Conservation (phyloP, 2,888 invertebrate species). For the Cloeon dipterum region DNA sequence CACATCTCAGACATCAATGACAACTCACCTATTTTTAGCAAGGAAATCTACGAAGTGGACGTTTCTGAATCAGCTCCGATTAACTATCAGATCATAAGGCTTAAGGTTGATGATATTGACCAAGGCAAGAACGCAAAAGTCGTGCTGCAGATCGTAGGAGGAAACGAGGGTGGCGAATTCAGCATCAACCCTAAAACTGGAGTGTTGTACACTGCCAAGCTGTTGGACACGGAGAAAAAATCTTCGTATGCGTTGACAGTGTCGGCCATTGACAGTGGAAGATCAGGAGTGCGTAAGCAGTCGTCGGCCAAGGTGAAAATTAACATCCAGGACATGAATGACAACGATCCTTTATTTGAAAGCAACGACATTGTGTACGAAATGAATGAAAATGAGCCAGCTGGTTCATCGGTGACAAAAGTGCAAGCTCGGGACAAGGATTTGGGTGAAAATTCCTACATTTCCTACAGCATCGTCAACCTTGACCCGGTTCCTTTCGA, state of each 20-base stretch:
- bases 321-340: conserved; percentile 74
- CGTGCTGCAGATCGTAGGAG: conserved; percentile 70
- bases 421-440: conserved; percentile 74
- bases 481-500: conserved; percentile 82
- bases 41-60: conserved; percentile 66
- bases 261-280: conserved; percentile 71
- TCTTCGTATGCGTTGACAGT: conserved; percentile 71
- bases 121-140: conserved; percentile 65
- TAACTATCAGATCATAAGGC: conserved; percentile 65
- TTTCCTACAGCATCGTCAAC: conserved; percentile 85
- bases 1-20: conserved; percentile 60
- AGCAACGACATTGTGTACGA: conserved; percentile 40
- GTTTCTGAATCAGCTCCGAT: conserved; percentile 75
- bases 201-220: conserved; percentile 61
- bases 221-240: conserved; percentile 64
- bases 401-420: conserved; percentile 62
- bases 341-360: conserved; percentile 80
- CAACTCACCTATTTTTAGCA: conserved; percentile 68
- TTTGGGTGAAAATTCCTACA: conserved; percentile 82
- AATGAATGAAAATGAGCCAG: conserved; percentile 70
- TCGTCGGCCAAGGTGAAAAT: conserved; percentile 82
- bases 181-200: conserved; percentile 70
- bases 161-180: conserved; percentile 77
- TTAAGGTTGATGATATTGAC: conserved; percentile 71
- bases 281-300: conserved; percentile 58